Percentiles rank a stretch among this genome's conserved stretches.
These are phyloP conservation scores for Chroicocephalus ridibundus DNA, from an alignment of 2,113 vertebrate species.

Conservation along the genomic window DNA sequence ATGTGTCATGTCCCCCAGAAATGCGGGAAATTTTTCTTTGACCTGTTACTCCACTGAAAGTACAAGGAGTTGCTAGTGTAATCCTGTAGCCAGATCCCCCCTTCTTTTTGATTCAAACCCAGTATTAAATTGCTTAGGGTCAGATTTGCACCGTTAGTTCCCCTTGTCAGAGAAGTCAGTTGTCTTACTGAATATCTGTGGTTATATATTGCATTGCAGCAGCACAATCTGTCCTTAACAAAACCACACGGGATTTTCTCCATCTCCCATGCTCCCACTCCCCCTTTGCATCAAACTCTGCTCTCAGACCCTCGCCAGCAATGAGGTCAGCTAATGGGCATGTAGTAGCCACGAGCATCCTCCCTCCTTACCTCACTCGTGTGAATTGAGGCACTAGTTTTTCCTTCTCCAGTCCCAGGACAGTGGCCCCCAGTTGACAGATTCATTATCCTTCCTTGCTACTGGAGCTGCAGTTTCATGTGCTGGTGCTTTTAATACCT, in stretches of 20 bases:
- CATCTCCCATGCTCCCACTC: neutral
- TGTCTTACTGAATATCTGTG: neutral
- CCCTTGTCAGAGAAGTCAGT: neutral
- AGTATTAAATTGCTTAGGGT: neutral
- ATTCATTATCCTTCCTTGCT: slow-evolving; percentile 17
- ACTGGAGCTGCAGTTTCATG: slow-evolving; percentile 1
- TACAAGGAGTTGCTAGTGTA: neutral
- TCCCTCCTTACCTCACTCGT: neutral
- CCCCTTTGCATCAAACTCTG: neutral
- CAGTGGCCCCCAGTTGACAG: neutral
- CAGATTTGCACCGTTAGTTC: neutral
- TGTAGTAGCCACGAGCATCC: neutral
- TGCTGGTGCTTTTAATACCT: slow-evolving; percentile 3
- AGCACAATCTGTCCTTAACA: neutral
- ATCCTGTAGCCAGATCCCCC: neutral
- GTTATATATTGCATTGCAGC: neutral
- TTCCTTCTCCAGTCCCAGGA: neutral
- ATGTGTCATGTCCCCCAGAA: neutral
- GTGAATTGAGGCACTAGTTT: neutral
- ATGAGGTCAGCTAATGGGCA: neutral
- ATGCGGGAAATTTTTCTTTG: neutral
- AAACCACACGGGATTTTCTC: neutral
- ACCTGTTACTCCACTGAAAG: neutral
- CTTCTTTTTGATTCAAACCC: neutral
- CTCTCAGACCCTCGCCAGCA: neutral